Evolutionary conservation across 1,140 invertebrate species (phyloP).

Genomic region (Diachasmimorpha longicaudata): DNA sequence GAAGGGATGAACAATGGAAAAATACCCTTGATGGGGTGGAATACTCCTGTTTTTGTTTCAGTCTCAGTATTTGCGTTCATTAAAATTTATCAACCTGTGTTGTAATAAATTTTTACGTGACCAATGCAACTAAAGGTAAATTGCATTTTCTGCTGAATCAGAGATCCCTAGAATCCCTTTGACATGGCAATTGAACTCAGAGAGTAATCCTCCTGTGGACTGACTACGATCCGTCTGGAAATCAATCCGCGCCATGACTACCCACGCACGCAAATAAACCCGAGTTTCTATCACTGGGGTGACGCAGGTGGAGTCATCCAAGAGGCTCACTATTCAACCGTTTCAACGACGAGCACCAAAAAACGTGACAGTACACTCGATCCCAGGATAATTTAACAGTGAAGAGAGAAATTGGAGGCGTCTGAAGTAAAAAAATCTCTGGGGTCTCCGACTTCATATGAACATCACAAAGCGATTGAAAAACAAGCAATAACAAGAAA

Average conservation of each 20-base stretch:
- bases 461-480: too few relatives aligned
- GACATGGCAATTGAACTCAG: background rate
- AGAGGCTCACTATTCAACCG: constrained; percentile 32
- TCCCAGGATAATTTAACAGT: constrained; percentile 39
- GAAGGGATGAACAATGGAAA: background rate
- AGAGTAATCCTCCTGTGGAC: background rate
- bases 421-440: too few relatives aligned
- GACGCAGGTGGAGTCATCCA: constrained; percentile 45
- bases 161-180: background rate
- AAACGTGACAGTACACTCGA: constrained; percentile 45
- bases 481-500: too few relatives aligned
- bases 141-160: background rate
- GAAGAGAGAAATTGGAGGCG: background rate
- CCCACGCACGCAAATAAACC: background rate
- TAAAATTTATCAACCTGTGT: background rate
- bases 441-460: background rate
- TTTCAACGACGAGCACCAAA: constrained; percentile 4
- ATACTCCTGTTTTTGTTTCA: background rate
- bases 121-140: too few relatives aligned
- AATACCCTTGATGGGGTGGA: background rate
- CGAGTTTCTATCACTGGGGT: background rate
- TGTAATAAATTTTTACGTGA: background rate
- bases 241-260: background rate
- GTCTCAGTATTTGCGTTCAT: background rate
- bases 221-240: background rate